Evolutionary conservation across 2,113 vertebrate species (phyloP), one percentile per base, ranked within the genome.

Genomic region (Oreochromis niloticus): DNA sequence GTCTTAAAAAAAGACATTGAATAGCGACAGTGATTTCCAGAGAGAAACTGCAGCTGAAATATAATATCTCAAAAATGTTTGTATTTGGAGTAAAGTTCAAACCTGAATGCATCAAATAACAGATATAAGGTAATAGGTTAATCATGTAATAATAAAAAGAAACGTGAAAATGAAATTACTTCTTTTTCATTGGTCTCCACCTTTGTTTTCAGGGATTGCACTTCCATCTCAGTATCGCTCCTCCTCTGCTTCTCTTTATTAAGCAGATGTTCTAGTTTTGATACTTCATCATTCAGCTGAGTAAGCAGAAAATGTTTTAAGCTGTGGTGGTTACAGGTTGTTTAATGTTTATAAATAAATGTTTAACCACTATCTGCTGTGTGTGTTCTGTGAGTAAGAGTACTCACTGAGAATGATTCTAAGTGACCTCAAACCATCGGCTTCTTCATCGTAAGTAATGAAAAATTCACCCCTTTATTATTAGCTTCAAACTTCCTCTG

Each of bases 11-110:
- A 6, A 9, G 13, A 32, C 1, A 61, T 61, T 32, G 6, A 61
- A 34, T 32, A 32, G 1, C 6, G 0, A 32, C 30, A 10, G 57
- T 0, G 0, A 34, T 61, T 34, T 61, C 30, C 5, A 34, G 57
- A 10, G 0, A 34, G 0, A 34, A 34, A 63, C 9, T 63, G 30
- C 16, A 63, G 3, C 30, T 34, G 11, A 63, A 34, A 61, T 61
- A 61, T 17, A 61, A 0, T 0, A 19, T 34, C 0, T 19, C 3
- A 0, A 34, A 19, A 19, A 63, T 63, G 5, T 63, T 63, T 4
- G 0, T 6, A 36, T 34, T 36, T 34, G 9, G 1, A 63, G 17
- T n/a, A 0, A 36, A 19, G 11, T n/a, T 36, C 17, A 63, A 36
- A 11, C 32, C 0, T 36, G 32, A 63, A 36, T n/a, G 59, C 0